Percentiles rank a stretch among this genome's conserved stretches.
Conservation (phyloP, 2,113 vertebrate species). For the Machaerirhynchus nigripectus region DNA sequence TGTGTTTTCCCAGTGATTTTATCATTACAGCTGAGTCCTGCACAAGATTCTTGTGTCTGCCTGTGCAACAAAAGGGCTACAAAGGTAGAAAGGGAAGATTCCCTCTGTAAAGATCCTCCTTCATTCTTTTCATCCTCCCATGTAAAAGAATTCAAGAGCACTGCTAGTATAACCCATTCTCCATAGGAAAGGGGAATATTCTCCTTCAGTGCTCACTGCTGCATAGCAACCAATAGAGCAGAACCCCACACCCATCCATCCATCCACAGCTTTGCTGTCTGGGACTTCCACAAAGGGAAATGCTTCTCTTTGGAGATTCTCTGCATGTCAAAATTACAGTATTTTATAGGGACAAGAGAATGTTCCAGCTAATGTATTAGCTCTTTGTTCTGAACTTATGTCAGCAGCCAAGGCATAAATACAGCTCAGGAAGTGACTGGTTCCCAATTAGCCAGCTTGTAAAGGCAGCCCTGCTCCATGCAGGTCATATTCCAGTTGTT, state of each 20-base stretch:
- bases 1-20: not conserved
- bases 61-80: not conserved
- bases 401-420: not conserved
- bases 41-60: not conserved
- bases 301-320: not conserved
- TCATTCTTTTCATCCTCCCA: not conserved
- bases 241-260: not conserved
- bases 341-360: not conserved
- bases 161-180: not conserved
- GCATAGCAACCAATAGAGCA: not conserved
- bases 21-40: not conserved
- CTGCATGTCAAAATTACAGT: not conserved
- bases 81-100: not conserved
- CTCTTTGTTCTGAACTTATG: not conserved
- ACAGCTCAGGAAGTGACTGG: not conserved
- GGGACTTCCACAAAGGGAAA: not conserved
- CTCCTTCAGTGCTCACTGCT: not conserved
- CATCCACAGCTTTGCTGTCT: not conserved
- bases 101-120: not conserved
- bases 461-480: not conserved
- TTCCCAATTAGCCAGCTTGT: not conserved
- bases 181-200: not conserved
- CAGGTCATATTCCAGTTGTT: not conserved
- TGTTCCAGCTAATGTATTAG: not conserved
- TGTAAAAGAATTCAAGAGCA: not conserved